phyloP scores from a whole-genome alignment of 2,797 vertebrate species.

The Oophaga sylvatica region DNA sequence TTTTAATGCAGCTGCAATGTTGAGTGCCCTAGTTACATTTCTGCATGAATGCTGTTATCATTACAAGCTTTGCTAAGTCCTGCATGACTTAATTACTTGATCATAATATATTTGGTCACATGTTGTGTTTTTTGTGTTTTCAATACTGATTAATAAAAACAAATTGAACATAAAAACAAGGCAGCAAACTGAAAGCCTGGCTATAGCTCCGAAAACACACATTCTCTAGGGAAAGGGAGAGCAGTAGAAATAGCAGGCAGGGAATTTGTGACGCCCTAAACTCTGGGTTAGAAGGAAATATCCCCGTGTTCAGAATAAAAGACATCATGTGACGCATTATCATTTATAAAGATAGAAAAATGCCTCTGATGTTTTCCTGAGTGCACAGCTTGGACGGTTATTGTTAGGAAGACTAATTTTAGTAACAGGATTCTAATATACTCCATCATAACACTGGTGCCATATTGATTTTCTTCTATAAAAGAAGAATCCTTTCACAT shows the following conservation, averaged over 20 bases:
- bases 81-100: too few species aligned
- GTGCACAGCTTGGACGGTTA: too few species aligned
- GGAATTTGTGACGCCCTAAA: neutral
- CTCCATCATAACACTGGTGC: neutral
- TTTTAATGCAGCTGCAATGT: too few species aligned
- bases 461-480: neutral
- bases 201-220: neutral
- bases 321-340: neutral
- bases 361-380: neutral
- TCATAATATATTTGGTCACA: too few species aligned
- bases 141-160: too few species aligned
- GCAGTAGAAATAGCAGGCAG: neutral
- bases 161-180: too few species aligned
- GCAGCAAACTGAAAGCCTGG: too few species aligned
- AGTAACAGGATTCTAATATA: neutral
- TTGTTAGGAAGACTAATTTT: neutral
- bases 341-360: neutral
- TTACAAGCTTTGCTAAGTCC: too few species aligned
- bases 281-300: neutral
- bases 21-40: too few species aligned
- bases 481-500: constrained; percentile 64
- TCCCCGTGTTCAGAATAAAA: neutral
- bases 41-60: too few species aligned
- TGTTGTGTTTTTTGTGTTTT: too few species aligned
- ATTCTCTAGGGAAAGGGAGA: neutral